Evolutionary conservation across 2,888 invertebrate genomes (phyloP).

Genomic region (Acrobasis repandana): DNA sequence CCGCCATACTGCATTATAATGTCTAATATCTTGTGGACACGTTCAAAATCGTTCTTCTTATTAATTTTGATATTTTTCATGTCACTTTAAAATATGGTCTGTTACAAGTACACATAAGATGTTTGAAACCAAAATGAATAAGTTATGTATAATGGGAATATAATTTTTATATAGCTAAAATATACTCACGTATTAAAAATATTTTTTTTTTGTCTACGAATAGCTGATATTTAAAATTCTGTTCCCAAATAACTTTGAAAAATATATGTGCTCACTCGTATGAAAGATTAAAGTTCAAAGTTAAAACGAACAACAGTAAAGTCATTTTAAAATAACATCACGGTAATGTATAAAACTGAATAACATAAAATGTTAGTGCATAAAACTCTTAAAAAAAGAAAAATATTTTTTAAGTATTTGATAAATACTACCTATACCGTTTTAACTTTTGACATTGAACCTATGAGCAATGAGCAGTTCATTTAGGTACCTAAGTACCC

Average conservation of each 20-base stretch:
- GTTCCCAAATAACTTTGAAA: not conserved
- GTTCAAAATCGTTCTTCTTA: too few relatives aligned
- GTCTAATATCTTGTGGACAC: too few relatives aligned
- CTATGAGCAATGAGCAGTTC: not conserved
- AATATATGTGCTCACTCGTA: not conserved
- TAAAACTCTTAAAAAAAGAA: not conserved
- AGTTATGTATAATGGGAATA: not conserved
- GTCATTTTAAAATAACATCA: not conserved
- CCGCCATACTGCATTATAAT: too few relatives aligned
- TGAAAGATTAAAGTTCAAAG: not conserved
- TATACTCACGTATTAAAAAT: too few relatives aligned
- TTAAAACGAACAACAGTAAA: not conserved
- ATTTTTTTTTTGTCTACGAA: too few relatives aligned
- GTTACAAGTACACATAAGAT: not conserved
- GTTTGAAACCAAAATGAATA: not conserved
- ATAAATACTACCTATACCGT: too few relatives aligned
- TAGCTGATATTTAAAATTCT: not conserved
- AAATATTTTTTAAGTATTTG: not conserved
- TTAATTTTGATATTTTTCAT: too few relatives aligned
- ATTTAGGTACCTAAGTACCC: too few relatives aligned
- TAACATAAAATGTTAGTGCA: not conserved
- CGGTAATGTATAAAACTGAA: not conserved
- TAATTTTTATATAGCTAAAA: not conserved
- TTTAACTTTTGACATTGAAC: not conserved
- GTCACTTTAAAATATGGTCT: too few relatives aligned